phyloP scores from a whole-genome alignment of 2,113 vertebrate genomes.

The Thomomys bottae region DNA sequence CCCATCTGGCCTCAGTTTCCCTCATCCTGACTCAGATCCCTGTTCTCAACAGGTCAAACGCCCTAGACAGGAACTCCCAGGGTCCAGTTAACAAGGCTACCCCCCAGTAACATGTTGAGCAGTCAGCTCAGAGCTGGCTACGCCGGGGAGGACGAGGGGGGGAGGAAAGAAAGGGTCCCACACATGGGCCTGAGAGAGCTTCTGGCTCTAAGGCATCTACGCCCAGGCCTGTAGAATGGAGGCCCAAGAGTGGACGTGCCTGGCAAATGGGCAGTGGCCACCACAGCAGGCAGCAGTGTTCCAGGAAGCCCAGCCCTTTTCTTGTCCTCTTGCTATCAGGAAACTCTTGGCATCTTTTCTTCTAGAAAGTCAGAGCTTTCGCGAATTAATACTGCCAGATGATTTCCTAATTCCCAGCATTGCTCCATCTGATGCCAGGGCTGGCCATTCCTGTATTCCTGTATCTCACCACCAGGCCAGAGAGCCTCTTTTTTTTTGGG shows the following conservation, averaged over 20 bases:
- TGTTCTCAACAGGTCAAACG: neutral
- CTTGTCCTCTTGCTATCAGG: neutral
- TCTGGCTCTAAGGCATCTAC: fast-evolving
- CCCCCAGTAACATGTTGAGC: fast-evolving
- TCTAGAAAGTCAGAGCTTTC: neutral
- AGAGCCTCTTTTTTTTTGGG: neutral
- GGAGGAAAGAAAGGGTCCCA: fast-evolving
- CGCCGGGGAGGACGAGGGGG: neutral
- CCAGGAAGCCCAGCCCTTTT: neutral
- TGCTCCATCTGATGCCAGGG: neutral
- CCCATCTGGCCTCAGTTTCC: neutral
- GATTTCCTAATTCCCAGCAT: neutral
- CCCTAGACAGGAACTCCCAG: neutral
- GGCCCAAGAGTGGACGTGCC: neutral
- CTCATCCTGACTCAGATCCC: neutral
- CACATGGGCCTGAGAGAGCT: neutral
- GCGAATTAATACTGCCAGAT: neutral
- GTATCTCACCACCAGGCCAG: neutral
- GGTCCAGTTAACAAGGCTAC: neutral
- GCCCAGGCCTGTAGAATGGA: neutral
- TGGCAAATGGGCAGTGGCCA: neutral
- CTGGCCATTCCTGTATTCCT: neutral
- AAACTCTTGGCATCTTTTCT: neutral
- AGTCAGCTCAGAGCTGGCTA: neutral
- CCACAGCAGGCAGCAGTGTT: neutral